A percentile compares a stretch with the other conserved stretches of the same genome.
Evolutionary conservation across 2,888 invertebrate genomes (phyloP).

Genomic region (Neelides folsomi): DNA sequence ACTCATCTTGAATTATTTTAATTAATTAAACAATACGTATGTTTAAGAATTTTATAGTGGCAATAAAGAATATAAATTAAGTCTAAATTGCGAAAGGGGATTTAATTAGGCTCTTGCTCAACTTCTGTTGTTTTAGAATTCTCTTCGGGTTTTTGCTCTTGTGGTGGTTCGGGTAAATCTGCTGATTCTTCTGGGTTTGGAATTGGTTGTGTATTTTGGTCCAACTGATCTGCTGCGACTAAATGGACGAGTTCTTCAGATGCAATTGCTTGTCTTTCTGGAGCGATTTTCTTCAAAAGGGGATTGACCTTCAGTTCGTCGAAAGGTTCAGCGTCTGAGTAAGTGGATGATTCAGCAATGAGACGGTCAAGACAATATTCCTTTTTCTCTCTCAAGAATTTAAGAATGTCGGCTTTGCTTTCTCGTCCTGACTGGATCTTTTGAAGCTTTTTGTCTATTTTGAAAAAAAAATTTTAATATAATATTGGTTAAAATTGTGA

Average conservation of each 20-base stretch:
- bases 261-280: slow-evolving; percentile 40
- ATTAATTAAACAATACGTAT: no score
- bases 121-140: no score
- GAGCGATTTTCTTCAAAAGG: slow-evolving; percentile 38
- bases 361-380: slow-evolving; percentile 50
- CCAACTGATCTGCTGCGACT: slow-evolving; percentile 41
- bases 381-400: slow-evolving; percentile 46
- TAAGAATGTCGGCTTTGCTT: slow-evolving; percentile 39
- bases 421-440: slow-evolving; percentile 27
- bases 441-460: slow-evolving; percentile 38
- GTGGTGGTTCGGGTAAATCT: no score
- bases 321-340: slow-evolving; percentile 15
- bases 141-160: no score
- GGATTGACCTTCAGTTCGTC: slow-evolving; percentile 40
- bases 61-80: no score
- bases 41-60: no score
- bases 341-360: slow-evolving; percentile 39
- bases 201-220: no score
- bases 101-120: no score
- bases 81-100: no score
- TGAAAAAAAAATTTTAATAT: slow-evolving; percentile 12
- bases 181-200: no score
- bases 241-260: slow-evolving; percentile 42
- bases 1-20: slow-evolving; percentile 11
- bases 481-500: no score